Conservation (phyloP, 2,113 vertebrate species). For the Sinocyclocheilus anshuiensis region DNA sequence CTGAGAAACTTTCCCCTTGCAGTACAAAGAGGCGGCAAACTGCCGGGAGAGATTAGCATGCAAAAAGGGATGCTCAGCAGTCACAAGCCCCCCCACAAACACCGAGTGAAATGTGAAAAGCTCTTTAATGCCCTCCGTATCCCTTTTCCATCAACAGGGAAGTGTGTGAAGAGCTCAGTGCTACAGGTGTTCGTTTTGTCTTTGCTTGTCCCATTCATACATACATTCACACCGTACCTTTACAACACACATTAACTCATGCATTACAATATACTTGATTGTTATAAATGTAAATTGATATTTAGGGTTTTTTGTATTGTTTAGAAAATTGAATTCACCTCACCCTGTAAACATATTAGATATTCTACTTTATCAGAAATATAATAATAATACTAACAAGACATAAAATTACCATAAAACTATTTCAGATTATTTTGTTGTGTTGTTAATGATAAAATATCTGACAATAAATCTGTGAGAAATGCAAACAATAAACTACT, state of each 20-base stretch:
- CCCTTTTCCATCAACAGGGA: constrained; percentile 37
- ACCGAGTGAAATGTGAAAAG: constrained; percentile 20
- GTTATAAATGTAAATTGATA: neutral
- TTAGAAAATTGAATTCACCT: neutral
- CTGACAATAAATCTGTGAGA: no score
- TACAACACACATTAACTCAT: neutral
- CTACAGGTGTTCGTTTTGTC: constrained; percentile 31
- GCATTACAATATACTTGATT: constrained; percentile 29
- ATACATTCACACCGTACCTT: constrained; percentile 5
- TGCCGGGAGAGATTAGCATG: constrained; percentile 34
- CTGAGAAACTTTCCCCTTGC: constrained; percentile 16
- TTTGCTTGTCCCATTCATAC: neutral
- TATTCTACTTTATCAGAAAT: neutral
- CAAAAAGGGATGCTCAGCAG: constrained; percentile 38
- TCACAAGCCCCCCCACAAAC: constrained; percentile 32
- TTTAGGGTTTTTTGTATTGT: neutral
- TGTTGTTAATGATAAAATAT: no score
- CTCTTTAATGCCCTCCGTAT: constrained; percentile 35
- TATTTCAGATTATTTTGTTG: neutral
- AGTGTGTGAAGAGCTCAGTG: constrained; percentile 4
- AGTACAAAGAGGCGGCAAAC: constrained; percentile 17
- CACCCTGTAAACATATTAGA: neutral
- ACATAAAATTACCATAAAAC: neutral
- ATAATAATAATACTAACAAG: neutral
- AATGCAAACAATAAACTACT: no score